Percentiles rank a stretch among this genome's conserved stretches.
Conservation (phyloP, 2,113 vertebrate species). For the Toxotes jaculatrix region DNA sequence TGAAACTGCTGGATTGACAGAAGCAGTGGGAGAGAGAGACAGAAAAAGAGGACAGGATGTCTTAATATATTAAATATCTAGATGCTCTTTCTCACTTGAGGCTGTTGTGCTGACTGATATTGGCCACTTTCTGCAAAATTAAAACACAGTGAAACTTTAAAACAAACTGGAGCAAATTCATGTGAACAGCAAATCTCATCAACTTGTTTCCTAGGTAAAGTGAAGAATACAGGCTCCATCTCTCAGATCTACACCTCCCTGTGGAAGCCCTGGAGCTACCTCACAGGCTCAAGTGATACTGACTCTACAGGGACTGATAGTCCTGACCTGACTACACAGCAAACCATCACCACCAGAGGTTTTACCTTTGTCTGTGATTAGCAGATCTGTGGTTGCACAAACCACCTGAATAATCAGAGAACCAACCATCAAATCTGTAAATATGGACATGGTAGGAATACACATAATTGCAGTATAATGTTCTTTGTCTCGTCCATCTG, state of each 20-base stretch:
- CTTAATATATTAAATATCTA: constrained; percentile 39
- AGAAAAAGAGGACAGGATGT: constrained; percentile 5
- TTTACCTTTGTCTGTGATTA: constrained; percentile 26
- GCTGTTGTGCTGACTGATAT: constrained; percentile 21
- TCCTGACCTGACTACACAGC: constrained; percentile 54
- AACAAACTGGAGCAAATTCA: background rate
- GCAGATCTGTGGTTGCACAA: background rate
- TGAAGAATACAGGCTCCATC: constrained; percentile 61
- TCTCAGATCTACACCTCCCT: constrained; percentile 80
- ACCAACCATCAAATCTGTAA: background rate
- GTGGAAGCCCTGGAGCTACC: constrained; percentile 84
- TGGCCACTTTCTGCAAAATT: constrained; percentile 1
- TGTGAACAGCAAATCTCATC: constrained; percentile 14
- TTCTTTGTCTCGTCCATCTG: background rate
- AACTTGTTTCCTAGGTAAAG: constrained; percentile 68
- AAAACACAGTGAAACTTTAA: constrained; percentile 21
- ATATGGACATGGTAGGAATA: background rate
- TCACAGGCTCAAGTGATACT: constrained; percentile 63
- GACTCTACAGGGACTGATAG: constrained; percentile 49
- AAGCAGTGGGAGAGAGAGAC: constrained; percentile 12
- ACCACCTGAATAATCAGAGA: constrained; percentile 8
- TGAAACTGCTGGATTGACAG: constrained; percentile 56
- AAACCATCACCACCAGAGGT: constrained; percentile 63
- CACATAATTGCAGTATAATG: background rate
- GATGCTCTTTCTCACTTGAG: background rate